phyloP scores from a whole-genome alignment of 1,140 invertebrate genomes.

The Gonatopus flavifemur region DNA sequence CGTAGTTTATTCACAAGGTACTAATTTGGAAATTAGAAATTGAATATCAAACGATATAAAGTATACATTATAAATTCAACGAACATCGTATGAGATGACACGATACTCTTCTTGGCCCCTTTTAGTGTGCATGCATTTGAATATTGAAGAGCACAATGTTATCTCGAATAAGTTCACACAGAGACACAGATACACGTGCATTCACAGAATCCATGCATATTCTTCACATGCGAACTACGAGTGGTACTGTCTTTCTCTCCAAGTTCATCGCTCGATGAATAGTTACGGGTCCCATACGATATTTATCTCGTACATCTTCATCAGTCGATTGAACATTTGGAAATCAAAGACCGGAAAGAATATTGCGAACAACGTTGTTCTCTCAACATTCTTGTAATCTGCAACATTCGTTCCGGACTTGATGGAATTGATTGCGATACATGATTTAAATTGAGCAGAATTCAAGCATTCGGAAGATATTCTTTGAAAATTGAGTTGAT shows the following conservation, averaged over 20 bases:
- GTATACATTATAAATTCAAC: no score
- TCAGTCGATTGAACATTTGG: constrained; percentile 22
- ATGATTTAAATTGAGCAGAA: no score
- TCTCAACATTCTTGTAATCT: not conserved
- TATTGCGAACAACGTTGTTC: constrained; percentile 13
- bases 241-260: constrained; percentile 6
- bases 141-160: constrained; percentile 25
- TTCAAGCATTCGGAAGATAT: no score
- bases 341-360: constrained; percentile 21
- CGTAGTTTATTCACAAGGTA: no score
- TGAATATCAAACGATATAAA: no score
- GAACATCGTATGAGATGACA: no score
- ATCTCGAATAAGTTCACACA: constrained; percentile 20
- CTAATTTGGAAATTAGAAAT: no score
- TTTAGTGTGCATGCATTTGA: not conserved
- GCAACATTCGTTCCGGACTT: no score
- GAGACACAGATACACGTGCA: no score
- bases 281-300: constrained; percentile 6
- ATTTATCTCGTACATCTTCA: constrained; percentile 20
- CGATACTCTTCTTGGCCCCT: constrained; percentile 17
- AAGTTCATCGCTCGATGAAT: constrained; percentile 26
- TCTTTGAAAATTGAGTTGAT: no score
- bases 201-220: constrained; percentile 22
- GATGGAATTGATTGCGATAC: no score
- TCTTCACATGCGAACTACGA: no score